phyloP scores from a whole-genome alignment of 1,140 invertebrate genomes.

The Archegozetes longisetosus region DNA sequence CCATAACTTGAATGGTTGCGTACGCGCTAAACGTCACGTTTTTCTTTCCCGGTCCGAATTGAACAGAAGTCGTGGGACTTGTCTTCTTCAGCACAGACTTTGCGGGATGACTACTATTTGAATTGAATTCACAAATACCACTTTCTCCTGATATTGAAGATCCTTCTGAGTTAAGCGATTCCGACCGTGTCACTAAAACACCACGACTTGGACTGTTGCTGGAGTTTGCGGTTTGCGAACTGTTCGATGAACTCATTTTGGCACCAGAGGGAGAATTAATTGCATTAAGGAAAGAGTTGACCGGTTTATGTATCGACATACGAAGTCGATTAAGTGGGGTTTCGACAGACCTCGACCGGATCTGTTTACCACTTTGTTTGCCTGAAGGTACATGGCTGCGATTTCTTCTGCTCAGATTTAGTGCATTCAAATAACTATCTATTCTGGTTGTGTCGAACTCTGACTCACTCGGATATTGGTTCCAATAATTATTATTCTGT shows the following conservation, averaged over 20 bases:
- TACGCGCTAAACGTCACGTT: constrained; percentile 13
- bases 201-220: neutral
- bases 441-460: constrained; percentile 13
- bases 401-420: neutral
- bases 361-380: neutral
- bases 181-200: neutral
- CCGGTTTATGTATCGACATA: neutral
- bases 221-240: no score
- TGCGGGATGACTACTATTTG: neutral
- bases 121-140: neutral
- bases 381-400: neutral
- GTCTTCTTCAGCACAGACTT: constrained; percentile 10
- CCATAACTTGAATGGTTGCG: constrained; percentile 12
- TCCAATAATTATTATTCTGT: neutral
- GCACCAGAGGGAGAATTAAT: neutral
- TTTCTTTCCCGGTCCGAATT: neutral
- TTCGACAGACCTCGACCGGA: constrained; percentile 5
- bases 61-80: neutral
- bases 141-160: constrained; percentile 9
- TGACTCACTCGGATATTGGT: neutral
- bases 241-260: neutral
- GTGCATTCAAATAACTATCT: neutral
- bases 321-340: neutral
- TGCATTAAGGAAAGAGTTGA: neutral
- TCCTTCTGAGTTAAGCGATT: constrained; percentile 9